Percentiles rank a stretch among this genome's conserved stretches.
These are phyloP conservation scores for Platanista minor DNA, from an alignment of 2,113 vertebrate genomes.

Conservation along the genomic window DNA sequence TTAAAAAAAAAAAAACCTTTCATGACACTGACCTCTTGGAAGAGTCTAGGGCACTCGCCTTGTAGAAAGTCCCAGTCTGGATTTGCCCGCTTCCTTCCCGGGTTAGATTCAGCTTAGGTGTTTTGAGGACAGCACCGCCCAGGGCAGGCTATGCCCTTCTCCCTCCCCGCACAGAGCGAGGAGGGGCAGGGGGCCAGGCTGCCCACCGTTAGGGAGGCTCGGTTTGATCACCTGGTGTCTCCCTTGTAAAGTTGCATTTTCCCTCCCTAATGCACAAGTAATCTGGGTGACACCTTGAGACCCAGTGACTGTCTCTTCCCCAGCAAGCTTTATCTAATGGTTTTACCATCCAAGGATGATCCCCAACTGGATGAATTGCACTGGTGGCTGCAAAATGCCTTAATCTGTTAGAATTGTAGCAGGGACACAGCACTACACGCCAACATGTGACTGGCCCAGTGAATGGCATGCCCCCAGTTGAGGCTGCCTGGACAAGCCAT, in stretches of 20 bases:
- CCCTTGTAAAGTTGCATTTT: background rate
- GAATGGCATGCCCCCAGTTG: background rate
- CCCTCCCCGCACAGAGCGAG: background rate
- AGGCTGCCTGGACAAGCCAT: background rate
- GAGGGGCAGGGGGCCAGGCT: too few relatives aligned
- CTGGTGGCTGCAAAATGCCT: background rate
- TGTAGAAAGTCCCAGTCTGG: background rate
- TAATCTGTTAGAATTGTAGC: background rate
- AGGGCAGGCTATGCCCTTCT: too few relatives aligned
- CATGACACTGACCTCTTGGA: background rate
- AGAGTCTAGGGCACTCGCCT: background rate
- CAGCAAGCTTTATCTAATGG: background rate
- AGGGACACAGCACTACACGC: background rate
- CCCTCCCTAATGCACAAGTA: background rate
- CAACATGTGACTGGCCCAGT: background rate
- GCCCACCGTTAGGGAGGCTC: background rate
- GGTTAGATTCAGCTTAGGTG: background rate
- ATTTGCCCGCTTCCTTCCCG: background rate
- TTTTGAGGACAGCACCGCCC: background rate
- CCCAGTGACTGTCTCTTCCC: background rate
- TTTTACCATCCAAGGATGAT: background rate
- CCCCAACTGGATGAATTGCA: background rate
- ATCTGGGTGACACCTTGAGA: background rate
- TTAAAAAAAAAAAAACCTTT: background rate
- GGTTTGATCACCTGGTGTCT: background rate